Base-by-base conservation (phyloP, 2,113 vertebrate genomes). In the Albula glossodonta region DNA sequence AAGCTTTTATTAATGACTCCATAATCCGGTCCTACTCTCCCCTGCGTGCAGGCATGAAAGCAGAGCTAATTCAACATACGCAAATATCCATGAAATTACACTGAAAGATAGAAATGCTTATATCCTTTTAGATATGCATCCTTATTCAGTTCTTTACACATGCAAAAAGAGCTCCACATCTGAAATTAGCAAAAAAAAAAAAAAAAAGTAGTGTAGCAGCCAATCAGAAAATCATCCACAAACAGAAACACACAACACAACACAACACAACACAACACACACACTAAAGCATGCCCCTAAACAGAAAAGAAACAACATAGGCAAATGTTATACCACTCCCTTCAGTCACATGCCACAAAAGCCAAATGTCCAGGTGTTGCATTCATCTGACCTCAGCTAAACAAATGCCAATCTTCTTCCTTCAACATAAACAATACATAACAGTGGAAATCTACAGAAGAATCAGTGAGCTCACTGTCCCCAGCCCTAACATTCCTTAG, bases 1-100 rank as follows among this genome's bases (percentile, higher is more conserved):
- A 89, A 92, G 92, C 89, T 92, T 91, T 89, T 88, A 89, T 78
- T 88, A 89, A 89, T 91, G 87, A 89, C 57, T 12, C 17, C 57
- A 60, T 60, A 60, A 60, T 60, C 57, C 57, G 17, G 57, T 60
- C 57, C 3, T 60, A 11, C 57, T 60, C 9, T 60, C 17, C 57
- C 8, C 57, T 60, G 57, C 3, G 57, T 60, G 57, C 7, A 56
- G 53, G 8, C 17, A 60, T 60, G 11, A 60, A 60, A 60, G 17
- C 57, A 3, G 31, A 60, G 57, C 3, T 60, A 60, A 60, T 60
- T 70, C 22, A 70, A 5, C 17, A n/a, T n/a, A 5, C n/a, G 63
- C 19, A 70, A 9, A 70, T 70, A n/a, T n/a, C 17, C 63, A n/a
- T 70, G 3, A 70, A 70, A n/a, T 70, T 70, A 70, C 19, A 70